A percentile compares a stretch with the other conserved stretches of the same genome.
phyloP scores from a whole-genome alignment of 2,113 vertebrate genomes.

The Oenanthe melanoleuca region DNA sequence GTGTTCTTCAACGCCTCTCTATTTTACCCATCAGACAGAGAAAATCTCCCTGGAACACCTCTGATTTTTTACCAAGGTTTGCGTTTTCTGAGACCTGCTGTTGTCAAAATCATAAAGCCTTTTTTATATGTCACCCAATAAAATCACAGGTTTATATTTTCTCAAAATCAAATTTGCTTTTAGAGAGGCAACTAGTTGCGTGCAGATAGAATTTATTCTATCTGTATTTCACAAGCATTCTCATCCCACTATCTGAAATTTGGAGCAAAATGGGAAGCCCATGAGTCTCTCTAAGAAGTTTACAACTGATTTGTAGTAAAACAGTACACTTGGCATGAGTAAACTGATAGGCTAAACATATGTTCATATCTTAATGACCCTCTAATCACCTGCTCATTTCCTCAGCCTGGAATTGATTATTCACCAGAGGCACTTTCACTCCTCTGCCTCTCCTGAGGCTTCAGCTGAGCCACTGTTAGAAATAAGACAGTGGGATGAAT shows the following conservation, averaged over 20 bases:
- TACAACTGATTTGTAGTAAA: background rate
- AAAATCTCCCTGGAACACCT: background rate
- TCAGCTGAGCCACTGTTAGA: background rate
- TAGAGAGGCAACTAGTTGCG: background rate
- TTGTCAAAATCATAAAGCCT: background rate
- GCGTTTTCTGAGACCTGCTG: background rate
- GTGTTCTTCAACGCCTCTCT: background rate
- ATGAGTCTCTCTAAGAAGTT: background rate
- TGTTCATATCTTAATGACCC: background rate
- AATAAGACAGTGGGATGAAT: background rate
- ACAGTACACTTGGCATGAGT: background rate
- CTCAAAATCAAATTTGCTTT: background rate
- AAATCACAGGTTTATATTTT: background rate
- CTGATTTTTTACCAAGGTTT: background rate
- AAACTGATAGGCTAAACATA: background rate
- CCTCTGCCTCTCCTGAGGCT: background rate
- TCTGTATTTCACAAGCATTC: background rate
- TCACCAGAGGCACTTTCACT: background rate
- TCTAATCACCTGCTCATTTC: background rate
- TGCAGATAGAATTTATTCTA: background rate
- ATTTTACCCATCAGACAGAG: background rate
- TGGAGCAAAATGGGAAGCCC: background rate
- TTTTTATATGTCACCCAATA: background rate
- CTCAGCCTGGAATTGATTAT: background rate
- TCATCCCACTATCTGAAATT: background rate